Evolutionary conservation across 2,113 vertebrate species (phyloP).

Genomic region (Cottus gobio): DNA sequence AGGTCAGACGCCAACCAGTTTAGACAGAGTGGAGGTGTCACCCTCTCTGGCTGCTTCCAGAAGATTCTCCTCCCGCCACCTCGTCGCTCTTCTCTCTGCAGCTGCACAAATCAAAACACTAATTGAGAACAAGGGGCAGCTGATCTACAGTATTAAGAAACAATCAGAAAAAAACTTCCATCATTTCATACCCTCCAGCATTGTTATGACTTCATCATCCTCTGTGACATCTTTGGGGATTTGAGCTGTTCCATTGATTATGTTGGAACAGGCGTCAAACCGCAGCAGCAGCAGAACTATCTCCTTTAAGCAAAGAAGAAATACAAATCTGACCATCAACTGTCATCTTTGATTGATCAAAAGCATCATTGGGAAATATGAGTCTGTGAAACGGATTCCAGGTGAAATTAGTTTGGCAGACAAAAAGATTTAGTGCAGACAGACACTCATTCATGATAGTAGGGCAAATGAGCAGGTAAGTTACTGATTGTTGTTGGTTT

Average conservation of each 20-base stretch:
- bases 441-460: neutral
- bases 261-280: constrained; percentile 85
- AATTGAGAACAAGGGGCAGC: constrained; percentile 38
- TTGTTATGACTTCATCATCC: constrained; percentile 92
- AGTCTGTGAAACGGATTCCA: neutral
- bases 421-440: neutral
- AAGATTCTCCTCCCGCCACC: constrained; percentile 88
- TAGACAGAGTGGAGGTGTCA: constrained; percentile 80
- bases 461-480: neutral
- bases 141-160: constrained; percentile 48
- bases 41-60: constrained; percentile 91
- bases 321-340: neutral
- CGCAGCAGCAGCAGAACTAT: constrained; percentile 92
- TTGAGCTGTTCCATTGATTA: constrained; percentile 91
- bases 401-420: neutral
- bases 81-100: constrained; percentile 90
- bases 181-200: constrained; percentile 93
- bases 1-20: constrained; percentile 83
- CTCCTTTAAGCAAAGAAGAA: constrained; percentile 79
- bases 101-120: constrained; percentile 77
- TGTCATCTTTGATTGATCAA: constrained; percentile 20
- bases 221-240: constrained; percentile 91
- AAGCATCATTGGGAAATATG: constrained; percentile 6
- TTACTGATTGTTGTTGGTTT: neutral
- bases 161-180: neutral